Evolutionary conservation across 2,113 vertebrate genomes (phyloP), one percentile per base, ranked within the genome.

Genomic region (Syngnathus floridae): DNA sequence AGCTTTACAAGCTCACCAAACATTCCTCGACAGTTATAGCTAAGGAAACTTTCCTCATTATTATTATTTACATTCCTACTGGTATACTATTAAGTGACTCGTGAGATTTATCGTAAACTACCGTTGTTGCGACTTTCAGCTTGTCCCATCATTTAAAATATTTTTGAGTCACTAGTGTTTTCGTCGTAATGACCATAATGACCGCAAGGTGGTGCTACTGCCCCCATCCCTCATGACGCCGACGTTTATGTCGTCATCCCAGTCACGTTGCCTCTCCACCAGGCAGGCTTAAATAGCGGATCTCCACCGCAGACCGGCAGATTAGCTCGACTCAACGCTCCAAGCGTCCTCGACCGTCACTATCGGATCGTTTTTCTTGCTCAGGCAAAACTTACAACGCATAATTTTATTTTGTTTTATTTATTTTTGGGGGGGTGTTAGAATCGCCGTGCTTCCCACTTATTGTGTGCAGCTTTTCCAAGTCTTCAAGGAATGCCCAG

Each of bases 401-500:
- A 1, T 16, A 6, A 6, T 41, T 41, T 41, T 41, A 14, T 41
- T 19, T 31, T 6, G 22, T 1, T 38, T 11, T 59, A 2, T n/a
- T 2, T 16, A 37, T 10, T 31, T 2, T 13, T 22, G 21, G 4
- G 12, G 11, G 16, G 46, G 51, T 63, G 57, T 80, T 65, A 48
- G 60, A 26, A 71, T 21, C 65, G 61, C 4, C 54, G 74, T 61
- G 38, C 37, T 80, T 70, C 64, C 40, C 22, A 22, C 59, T 14
- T 58, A 66, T 75, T 5, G 41, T 41, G 52, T 62, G 67, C 59
- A 60, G 55, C 52, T 73, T 75, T 56, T 9, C 40, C 26, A 56
- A 60, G 72, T 19, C n/a, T 5, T 35, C 26, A 46, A 86, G 90
- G 86, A 82, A 98, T 97, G 95, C 95, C 94, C 79, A 91, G 93